Evolutionary conservation across 2,113 vertebrate genomes (phyloP).

Genomic region (Indri indri): DNA sequence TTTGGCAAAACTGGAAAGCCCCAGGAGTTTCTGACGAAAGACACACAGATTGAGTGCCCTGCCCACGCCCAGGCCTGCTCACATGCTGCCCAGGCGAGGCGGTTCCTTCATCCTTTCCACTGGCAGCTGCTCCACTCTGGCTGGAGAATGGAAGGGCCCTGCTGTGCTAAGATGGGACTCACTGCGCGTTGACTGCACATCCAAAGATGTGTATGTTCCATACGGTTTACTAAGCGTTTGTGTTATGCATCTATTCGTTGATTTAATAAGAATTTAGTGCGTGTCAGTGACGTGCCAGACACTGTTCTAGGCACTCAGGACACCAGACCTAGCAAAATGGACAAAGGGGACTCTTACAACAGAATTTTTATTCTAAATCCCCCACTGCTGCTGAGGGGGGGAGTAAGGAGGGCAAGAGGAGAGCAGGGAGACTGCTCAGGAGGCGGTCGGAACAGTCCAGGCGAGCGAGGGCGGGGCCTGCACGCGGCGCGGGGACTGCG

Average conservation of each 20-base stretch:
- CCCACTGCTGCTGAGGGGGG: not conserved
- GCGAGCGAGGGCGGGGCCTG: not conserved
- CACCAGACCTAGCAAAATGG: not conserved
- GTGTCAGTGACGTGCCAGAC: not conserved
- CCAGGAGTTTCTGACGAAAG: not conserved
- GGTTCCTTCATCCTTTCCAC: not conserved
- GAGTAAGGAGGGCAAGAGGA: not conserved
- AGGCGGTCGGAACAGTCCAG: fast-evolving
- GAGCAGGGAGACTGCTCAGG: not conserved
- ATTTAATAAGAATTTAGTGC: not conserved
- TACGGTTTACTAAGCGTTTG: not conserved
- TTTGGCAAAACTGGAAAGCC: not conserved
- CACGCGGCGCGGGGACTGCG: fast-evolving
- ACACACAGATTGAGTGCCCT: not conserved
- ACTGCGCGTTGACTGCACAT: not conserved
- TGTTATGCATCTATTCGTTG: not conserved
- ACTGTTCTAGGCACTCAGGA: no score
- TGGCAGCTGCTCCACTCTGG: not conserved
- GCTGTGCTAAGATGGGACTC: not conserved
- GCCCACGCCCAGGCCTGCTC: not conserved
- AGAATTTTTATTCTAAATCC: no score
- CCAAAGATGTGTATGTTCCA: not conserved
- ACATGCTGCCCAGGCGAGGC: not conserved
- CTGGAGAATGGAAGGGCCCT: not conserved
- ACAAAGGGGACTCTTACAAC: no score